Evolutionary conservation across 2,888 invertebrate genomes (phyloP).

Genomic region (Meandrusa payeni): DNA sequence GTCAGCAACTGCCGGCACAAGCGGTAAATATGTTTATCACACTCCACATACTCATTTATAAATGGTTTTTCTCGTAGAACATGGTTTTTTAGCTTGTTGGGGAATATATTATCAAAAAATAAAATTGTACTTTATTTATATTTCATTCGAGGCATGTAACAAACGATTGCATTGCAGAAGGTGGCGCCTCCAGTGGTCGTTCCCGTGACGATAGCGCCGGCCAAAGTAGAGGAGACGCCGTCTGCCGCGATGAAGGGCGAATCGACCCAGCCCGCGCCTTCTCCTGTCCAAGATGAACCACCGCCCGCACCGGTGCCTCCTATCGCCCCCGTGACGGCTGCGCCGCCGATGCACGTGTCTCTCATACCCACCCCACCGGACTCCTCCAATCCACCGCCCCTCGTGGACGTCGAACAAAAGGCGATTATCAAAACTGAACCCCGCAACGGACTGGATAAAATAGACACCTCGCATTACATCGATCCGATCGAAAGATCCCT

Average conservation of each 20-base stretch:
- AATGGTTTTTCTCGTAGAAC: too few species aligned
- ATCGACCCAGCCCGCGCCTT: constrained; percentile 20
- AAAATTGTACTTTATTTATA: too few species aligned
- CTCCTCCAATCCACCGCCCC: constrained; percentile 31
- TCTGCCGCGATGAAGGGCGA: constrained; percentile 32
- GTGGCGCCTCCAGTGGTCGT: constrained; percentile 36
- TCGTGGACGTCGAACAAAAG: constrained; percentile 45
- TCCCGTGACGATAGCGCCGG: constrained; percentile 38
- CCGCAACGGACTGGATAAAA: constrained; percentile 68
- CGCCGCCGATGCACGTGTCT: constrained; percentile 24
- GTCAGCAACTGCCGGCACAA: constrained; percentile 57
- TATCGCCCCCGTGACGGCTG: constrained; percentile 38
- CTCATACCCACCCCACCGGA: constrained; percentile 24
- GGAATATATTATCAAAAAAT: too few species aligned
- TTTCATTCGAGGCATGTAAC: too few species aligned
- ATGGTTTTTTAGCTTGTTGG: too few species aligned
- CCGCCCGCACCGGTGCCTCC: constrained; percentile 38
- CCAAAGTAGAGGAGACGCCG: constrained; percentile 40
- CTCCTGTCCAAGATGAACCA: constrained; percentile 39
- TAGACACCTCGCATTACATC: constrained; percentile 73
- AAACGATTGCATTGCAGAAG: constrained; percentile 40
- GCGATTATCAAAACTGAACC: constrained; percentile 52
- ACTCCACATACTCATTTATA: too few species aligned
- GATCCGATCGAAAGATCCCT: constrained; percentile 87
- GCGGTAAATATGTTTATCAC: constrained; percentile 74